A percentile compares a stretch with the other conserved stretches of the same genome.
phyloP scores from a whole-genome alignment of 2,797 vertebrate genomes.

The Babyrousa celebensis region DNA sequence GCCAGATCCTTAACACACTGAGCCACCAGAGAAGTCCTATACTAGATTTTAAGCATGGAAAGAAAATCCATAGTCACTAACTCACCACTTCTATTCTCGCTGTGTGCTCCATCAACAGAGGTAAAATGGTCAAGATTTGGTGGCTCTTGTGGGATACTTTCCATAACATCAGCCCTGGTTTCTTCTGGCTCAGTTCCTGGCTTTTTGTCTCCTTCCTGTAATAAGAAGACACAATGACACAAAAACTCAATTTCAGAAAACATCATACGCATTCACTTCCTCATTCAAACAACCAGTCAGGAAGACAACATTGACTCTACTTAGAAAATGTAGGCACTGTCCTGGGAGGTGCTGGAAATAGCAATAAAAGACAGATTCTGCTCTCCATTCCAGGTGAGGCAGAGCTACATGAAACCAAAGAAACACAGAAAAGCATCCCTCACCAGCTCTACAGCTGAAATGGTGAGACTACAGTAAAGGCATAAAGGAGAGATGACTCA shows the following conservation, averaged over 20 bases:
- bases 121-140: slow-evolving; percentile 70
- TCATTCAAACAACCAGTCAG: background rate
- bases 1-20: no score
- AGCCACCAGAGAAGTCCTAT: no score
- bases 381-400: background rate
- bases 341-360: background rate
- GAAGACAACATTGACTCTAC: background rate
- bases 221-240: slow-evolving; percentile 69
- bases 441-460: background rate
- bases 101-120: slow-evolving; percentile 1
- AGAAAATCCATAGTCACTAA: slow-evolving; percentile 35
- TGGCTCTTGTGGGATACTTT: slow-evolving; percentile 72
- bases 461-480: background rate
- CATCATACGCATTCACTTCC: background rate
- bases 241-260: background rate
- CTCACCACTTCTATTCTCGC: slow-evolving; percentile 80
- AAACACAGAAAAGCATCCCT: background rate
- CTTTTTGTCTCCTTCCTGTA: slow-evolving; percentile 90
- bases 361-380: background rate
- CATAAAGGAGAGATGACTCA: background rate
- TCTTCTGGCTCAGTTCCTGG: slow-evolving; percentile 86
- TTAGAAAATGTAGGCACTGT: background rate
- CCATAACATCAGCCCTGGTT: slow-evolving; percentile 74
- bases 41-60: background rate
- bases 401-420: background rate